Evolutionary conservation across 2,888 invertebrate genomes (phyloP), one percentile per base, ranked within the genome.

Genomic region (Amiota minor): DNA sequence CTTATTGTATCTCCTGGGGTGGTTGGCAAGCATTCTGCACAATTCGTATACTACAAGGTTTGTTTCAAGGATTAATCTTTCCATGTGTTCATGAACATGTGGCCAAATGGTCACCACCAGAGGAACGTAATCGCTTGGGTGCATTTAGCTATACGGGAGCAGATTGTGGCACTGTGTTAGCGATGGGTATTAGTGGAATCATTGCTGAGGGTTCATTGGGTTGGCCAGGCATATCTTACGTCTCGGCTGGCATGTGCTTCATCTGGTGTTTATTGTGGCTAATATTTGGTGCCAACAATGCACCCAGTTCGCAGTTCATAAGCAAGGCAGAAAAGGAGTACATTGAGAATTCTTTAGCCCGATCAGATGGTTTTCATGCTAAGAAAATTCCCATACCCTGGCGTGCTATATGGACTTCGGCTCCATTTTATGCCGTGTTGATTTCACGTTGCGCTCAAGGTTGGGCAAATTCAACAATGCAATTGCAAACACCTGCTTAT

Each of bases 401-500:
- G 94, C 88, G 74, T 1, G 89, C 91, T 35, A 93, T 95, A 20
- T 88, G 92, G n/a, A 92, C 92, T 0, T 94, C 94, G 0, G 79
- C 92, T 0, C 94, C 94, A 0, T 92, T 94, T 86, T 92, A 92
- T 91, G 87, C 88, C 1, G 68, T 89, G 18, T 85, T 92, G 1
- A 87, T 93, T 1, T 92, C 92, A 0, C 93, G 94, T 81, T 91
- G 92, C 73, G 92, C 92, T 0, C 92, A 93, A 80, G 92, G 92
- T 79, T 95, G 94, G 93, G 94, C 94, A 1, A 92, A 92, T 86
- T 93, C 92, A 91, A 93, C 93, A 0, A 89, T 95, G 50, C 90
- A 94, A 79, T 92, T 93, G 0, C 92, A 94, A 86, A 75, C 84
- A 75, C 94, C 94, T 0, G 91, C 92, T 0, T 95, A 94, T 81